phyloP scores from a whole-genome alignment of 2,797 vertebrate genomes.

The Phrynocephalus forsythii region DNA sequence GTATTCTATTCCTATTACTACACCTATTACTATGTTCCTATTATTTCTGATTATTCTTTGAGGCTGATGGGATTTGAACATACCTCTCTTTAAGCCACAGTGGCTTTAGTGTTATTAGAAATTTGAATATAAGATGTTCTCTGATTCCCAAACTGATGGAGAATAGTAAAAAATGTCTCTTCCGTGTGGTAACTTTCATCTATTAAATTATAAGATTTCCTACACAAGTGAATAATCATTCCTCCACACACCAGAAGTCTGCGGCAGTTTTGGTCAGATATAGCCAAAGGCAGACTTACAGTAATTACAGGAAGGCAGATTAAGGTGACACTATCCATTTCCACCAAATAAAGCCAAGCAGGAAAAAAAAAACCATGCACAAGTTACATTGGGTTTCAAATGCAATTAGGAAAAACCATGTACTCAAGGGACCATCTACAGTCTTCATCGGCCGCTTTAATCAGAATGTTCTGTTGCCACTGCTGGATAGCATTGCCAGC shows the following conservation, averaged over 20 bases:
- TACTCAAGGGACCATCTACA: constrained; percentile 4
- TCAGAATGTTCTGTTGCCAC: constrained; percentile 36
- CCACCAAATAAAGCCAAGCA: not conserved
- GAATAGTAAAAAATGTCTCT: not conserved
- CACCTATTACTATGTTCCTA: not conserved
- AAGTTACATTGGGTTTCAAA: not conserved
- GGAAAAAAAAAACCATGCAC: not conserved
- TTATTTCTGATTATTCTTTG: too few relatives aligned
- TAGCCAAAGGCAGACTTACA: not conserved
- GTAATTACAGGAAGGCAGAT: not conserved
- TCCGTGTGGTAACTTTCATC: not conserved
- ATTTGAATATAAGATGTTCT: not conserved
- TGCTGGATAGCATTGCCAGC: constrained; percentile 65
- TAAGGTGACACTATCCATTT: not conserved
- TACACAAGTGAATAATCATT: not conserved
- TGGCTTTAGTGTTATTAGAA: not conserved
- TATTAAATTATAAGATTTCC: not conserved
- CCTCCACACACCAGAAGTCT: not conserved
- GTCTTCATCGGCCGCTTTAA: constrained; percentile 27
- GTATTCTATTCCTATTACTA: too few relatives aligned
- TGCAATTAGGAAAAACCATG: constrained; percentile 11
- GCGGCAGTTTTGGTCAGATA: not conserved
- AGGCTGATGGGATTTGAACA: not conserved
- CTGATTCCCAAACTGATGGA: not conserved
- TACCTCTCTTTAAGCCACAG: not conserved